phyloP scores from a whole-genome alignment of 2,797 vertebrate species.

The Liasis olivaceus region DNA sequence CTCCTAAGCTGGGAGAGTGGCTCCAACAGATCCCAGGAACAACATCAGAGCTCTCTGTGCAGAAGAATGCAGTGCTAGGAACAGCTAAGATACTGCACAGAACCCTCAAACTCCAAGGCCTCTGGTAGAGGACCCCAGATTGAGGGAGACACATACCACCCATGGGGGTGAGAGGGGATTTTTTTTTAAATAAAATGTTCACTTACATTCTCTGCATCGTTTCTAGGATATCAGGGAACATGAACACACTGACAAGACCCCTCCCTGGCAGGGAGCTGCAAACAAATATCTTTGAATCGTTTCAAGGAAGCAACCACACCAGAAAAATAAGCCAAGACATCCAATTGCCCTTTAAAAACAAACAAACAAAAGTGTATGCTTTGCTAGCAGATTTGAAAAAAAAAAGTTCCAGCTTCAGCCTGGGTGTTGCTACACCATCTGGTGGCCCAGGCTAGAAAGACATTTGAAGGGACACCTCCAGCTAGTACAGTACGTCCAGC shows the following conservation, averaged over 20 bases:
- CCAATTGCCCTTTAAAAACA: neutral
- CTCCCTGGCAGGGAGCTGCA: neutral
- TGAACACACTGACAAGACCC: neutral
- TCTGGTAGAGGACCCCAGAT: no score
- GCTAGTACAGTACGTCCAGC: neutral
- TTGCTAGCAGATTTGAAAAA: neutral
- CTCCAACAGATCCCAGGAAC: no score
- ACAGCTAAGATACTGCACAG: no score
- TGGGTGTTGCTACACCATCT: neutral
- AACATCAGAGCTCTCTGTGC: no score
- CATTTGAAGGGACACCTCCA: neutral
- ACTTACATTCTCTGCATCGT: neutral
- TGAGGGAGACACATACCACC: no score
- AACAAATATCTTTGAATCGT: neutral
- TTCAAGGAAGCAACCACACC: neutral
- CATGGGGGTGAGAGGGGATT: no score
- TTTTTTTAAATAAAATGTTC: no score
- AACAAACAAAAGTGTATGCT: neutral
- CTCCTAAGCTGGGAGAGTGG: no score
- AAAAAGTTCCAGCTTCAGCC: neutral
- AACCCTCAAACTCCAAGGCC: no score
- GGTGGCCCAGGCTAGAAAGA: neutral
- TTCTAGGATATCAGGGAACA: neutral
- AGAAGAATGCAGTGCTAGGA: no score
- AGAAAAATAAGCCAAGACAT: neutral